Evolutionary conservation across 2,113 vertebrate genomes (phyloP), one percentile per base, ranked within the genome.

Genomic region (Osmerus mordax): DNA sequence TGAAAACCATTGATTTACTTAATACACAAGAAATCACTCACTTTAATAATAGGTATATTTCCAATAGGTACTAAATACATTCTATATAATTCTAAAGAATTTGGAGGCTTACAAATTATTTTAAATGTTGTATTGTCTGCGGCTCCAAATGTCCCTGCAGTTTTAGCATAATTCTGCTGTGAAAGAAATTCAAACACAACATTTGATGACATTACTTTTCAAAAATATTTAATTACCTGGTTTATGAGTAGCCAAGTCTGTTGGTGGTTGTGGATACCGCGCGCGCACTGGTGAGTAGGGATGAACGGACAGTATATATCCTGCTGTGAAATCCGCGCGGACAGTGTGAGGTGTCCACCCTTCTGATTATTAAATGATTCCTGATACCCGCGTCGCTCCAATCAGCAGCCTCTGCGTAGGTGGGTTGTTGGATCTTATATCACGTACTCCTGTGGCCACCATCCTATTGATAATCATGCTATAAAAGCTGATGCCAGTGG

Each of bases 341-440:
- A 83, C 79, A 78, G 87, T 79, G 65, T 71, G 80, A 84, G 71
- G 52, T 58, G 67, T 80, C 73, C 78, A 71, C 62, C 23, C 74
- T 81, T 72, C 74, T 83, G 70, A 69, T 72, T 79, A 78, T 88
- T 90, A 90, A 91, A 90, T 89, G 86, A 86, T 67, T 55, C 72
- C 78, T 77, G 83, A 79, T 75, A 77, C 88, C 80, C 82, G 87
- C 87, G 85, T 78, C 87, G 87, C 77, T 87, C 91, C 91, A 93
- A 93, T 93, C 91, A 92, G 87, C 73, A 75, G 74, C 82, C 72
- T 70, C 69, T 76, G 84, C 88, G 90, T 90, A 87, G 89, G 89
- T 87, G 89, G 87, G 71, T 78, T 78, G 82, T 72, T 74, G 60
- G 72, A 60, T 76, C 82, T 82, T 84, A 77, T 82, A 81, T 85